These are phyloP conservation scores for Peribatodes rhomboidaria DNA, from an alignment of 2,888 invertebrate genomes.

Conservation along the genomic window DNA sequence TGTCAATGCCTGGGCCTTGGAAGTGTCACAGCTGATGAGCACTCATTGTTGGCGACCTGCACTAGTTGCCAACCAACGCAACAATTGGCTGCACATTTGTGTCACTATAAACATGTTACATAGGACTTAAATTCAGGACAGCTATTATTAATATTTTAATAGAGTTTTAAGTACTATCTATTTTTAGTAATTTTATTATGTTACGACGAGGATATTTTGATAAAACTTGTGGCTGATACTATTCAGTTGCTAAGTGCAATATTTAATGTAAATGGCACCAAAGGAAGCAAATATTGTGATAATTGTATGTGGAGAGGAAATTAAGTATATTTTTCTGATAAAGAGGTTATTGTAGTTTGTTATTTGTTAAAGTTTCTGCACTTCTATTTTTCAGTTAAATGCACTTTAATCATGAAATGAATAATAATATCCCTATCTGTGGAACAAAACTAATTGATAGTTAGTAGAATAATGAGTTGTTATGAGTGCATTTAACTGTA, in stretches of 20 bases:
- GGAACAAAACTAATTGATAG: background rate
- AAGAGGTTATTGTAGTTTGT: constrained; percentile 34
- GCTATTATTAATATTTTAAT: constrained; percentile 16
- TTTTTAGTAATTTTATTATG: constrained; percentile 26
- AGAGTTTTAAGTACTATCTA: constrained; percentile 22
- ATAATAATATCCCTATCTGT: constrained; percentile 1
- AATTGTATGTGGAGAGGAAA: constrained; percentile 64
- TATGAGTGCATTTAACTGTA: constrained; percentile 17
- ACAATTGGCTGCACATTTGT: constrained; percentile 74
- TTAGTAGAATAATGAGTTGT: background rate
- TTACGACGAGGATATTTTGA: constrained; percentile 36
- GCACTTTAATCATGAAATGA: constrained; percentile 10
- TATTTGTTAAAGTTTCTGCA: constrained; percentile 28
- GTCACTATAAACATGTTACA: constrained; percentile 59
- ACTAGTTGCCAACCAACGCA: constrained; percentile 69
- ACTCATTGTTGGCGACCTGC: constrained; percentile 65
- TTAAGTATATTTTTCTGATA: constrained; percentile 50
- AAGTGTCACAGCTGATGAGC: constrained; percentile 65
- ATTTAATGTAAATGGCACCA: constrained; percentile 67
- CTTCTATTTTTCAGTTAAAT: constrained; percentile 14
- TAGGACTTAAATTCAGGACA: constrained; percentile 39
- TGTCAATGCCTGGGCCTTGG: constrained; percentile 65
- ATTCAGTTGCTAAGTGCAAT: constrained; percentile 62
- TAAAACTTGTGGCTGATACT: constrained; percentile 54
- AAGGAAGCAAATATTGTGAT: constrained; percentile 74